Conservation (phyloP, 2,888 invertebrate species). For the Sesamia inferens region DNA sequence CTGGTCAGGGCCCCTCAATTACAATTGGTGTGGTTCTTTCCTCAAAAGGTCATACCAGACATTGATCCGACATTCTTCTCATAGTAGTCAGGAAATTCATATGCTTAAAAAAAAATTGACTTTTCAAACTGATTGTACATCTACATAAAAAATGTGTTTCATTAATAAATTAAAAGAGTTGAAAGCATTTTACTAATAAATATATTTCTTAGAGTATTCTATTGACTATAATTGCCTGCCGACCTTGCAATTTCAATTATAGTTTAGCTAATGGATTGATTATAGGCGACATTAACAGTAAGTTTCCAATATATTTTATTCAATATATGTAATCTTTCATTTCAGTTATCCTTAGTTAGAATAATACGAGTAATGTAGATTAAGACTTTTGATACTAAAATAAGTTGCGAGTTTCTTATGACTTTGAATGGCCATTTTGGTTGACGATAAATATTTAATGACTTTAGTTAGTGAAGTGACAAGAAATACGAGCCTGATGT, state of each 20-base stretch:
- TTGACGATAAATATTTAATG: not conserved
- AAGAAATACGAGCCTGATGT: too few species aligned
- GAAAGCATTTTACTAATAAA: not conserved
- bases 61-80: too few species aligned
- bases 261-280: constrained; percentile 31
- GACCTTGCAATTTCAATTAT: constrained; percentile 12
- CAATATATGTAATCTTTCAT: constrained; percentile 3
- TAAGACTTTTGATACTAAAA: constrained; percentile 13
- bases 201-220: constrained; percentile 5
- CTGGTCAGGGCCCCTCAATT: too few species aligned
- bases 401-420: constrained; percentile 15
- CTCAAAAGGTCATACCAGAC: too few species aligned
- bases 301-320: constrained; percentile 34
- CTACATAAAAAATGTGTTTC: too few species aligned
- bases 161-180: constrained; percentile 10
- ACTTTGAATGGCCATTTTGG: constrained; percentile 2
- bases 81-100: too few species aligned
- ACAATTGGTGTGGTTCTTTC: too few species aligned
- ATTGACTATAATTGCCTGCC: constrained; percentile 17
- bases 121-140: too few species aligned
- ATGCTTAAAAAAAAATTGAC: too few species aligned
- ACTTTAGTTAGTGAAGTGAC: too few species aligned
- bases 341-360: constrained; percentile 1
- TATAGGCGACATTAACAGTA: constrained; percentile 21
- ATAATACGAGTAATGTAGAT: not conserved